Evolutionary conservation across 2,113 vertebrate genomes (phyloP), one percentile per base, ranked within the genome.

Genomic region (Helogale parvula): DNA sequence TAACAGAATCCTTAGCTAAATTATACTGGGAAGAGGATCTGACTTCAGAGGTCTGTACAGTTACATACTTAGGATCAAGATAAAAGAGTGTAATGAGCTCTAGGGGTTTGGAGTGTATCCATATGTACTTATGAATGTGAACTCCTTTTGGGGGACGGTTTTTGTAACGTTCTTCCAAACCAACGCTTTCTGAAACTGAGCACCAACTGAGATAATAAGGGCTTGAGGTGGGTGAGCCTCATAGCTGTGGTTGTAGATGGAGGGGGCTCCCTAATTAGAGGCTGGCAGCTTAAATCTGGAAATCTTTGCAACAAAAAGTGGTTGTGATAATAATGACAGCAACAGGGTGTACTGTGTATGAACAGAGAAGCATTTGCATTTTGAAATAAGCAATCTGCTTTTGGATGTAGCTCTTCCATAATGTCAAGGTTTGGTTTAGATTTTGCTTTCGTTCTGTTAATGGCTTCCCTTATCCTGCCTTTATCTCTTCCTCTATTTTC

Each of bases 231-330:
- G 98, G 98, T 98, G 84, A 98, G 97, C 97, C 97, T 98, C 57
- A 90, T 98, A 97, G 97, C 83, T 98, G 97, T 92, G 96, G 84
- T 96, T 97, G 93, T 97, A 97, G 98, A 97, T 98, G 98, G 89
- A 96, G 98, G 98, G 93, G 97, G 87, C 95, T 98, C 98, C 98
- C 98, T 99, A 99, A 99, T 99, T 98, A 99, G 98, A 98, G 97
- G 97, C 98, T 97, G 98, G 98, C 98, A 98, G 89, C 96, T 98
- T 98, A 98, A 97, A 98, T 95, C 96, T 98, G 98, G 97, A 97
- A 98, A 96, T 98, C 81, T 91, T 45, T 63, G 11, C 72, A 92
- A 90, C 74, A 79, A 72, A 81, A 72, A 83, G 35, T 83, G 68
- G 12, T 52, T 79, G 23, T 77, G 91, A 95, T 94, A 93, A 95